Percentiles rank a stretch among this genome's conserved stretches.
phyloP scores from a whole-genome alignment of 2,113 vertebrate genomes.

The Hippoglossus stenolepis region DNA sequence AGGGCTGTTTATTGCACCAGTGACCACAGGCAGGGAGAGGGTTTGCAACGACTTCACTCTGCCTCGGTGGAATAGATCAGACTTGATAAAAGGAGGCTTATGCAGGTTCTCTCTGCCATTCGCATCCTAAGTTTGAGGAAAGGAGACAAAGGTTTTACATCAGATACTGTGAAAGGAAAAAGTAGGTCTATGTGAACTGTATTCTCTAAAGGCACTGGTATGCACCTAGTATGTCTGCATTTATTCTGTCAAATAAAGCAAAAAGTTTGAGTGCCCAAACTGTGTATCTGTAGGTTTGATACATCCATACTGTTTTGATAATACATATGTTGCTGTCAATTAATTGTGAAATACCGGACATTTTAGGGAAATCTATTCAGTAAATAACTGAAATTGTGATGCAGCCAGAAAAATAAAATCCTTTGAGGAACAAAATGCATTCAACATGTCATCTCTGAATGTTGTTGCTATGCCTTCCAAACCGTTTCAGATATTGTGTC shows the following conservation, averaged over 20 bases:
- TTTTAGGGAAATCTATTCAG: background rate
- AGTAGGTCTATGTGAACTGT: background rate
- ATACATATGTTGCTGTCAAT: background rate
- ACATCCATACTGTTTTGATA: background rate
- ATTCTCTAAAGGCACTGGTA: background rate
- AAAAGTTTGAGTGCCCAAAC: background rate
- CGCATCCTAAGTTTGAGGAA: background rate
- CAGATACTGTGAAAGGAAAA: background rate
- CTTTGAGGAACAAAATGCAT: constrained; percentile 3
- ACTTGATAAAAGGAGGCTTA: background rate
- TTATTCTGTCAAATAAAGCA: background rate
- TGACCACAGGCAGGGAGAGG: constrained; percentile 6
- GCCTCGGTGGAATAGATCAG: constrained; percentile 4
- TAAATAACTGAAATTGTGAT: too few species aligned
- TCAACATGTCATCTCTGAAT: constrained; percentile 53
- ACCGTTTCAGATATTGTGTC: constrained; percentile 47
- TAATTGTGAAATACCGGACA: background rate
- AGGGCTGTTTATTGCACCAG: background rate
- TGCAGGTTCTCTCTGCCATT: constrained; percentile 6
- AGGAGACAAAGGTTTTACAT: constrained; percentile 3
- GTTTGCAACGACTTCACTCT: background rate
- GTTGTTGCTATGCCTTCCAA: constrained; percentile 51
- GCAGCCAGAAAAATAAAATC: constrained; percentile 6
- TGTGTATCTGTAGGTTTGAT: background rate
- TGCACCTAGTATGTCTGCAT: background rate